These are phyloP conservation scores for Hirundichthys speculiger DNA, from an alignment of 2,113 vertebrate species.

Conservation along the genomic window DNA sequence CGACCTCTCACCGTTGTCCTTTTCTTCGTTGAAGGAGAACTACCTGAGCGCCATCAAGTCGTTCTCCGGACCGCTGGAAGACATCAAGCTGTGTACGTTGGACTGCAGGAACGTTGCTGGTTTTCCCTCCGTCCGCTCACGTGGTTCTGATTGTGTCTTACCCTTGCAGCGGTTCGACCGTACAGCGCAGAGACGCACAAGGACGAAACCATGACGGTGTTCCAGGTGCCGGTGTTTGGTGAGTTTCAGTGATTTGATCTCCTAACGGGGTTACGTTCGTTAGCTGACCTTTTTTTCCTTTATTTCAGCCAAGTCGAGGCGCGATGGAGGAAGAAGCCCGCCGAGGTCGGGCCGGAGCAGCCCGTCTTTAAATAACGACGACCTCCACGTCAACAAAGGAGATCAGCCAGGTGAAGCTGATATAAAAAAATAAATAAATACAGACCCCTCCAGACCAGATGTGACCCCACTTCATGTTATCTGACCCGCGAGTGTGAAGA, in stretches of 20 bases:
- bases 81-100: conserved; percentile 77
- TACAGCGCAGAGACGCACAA: conserved; percentile 64
- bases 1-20: background rate
- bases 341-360: conserved; percentile 19
- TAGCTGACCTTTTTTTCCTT: background rate
- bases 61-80: conserved; percentile 77
- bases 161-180: conserved; percentile 71
- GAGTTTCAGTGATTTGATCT: conserved; percentile 50
- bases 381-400: accelerated
- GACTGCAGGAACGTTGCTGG: background rate
- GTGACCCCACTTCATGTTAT: no score
- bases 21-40: conserved; percentile 56
- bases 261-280: background rate
- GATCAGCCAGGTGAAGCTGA: no score
- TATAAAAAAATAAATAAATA: no score
- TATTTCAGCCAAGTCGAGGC: conserved; percentile 39
- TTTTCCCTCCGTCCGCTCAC: accelerated
- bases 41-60: conserved; percentile 77
- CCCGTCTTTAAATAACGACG: conserved; percentile 31
- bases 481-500: no score
- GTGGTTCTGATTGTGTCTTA: background rate
- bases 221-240: conserved; percentile 90
- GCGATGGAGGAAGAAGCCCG: background rate
- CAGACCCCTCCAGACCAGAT: no score
- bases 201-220: conserved; percentile 82